These are phyloP conservation scores for Cistogaster globosa DNA, from an alignment of 2,888 invertebrate genomes.

Conservation along the genomic window DNA sequence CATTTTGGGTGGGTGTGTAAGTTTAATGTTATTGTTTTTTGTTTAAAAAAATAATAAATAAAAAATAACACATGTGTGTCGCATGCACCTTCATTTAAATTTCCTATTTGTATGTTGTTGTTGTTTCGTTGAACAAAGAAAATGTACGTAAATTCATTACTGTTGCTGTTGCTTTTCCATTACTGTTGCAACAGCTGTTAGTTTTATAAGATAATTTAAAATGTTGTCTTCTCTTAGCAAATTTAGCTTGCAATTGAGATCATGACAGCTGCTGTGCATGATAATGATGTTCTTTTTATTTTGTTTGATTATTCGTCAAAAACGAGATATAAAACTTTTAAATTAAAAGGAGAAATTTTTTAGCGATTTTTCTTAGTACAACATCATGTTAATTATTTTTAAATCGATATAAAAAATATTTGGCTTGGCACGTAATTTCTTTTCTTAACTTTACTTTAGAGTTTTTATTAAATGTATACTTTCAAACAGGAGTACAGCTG, in stretches of 20 bases:
- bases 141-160: slow-evolving; percentile 26
- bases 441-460: no score
- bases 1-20: not conserved
- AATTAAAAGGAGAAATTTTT: slow-evolving; percentile 2
- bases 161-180: not conserved
- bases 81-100: not conserved
- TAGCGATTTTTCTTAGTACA: slow-evolving; percentile 13
- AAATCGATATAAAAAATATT: no score
- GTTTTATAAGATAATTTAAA: slow-evolving; percentile 26
- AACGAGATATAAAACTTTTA: not conserved
- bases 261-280: slow-evolving; percentile 61
- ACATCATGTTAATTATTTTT: no score
- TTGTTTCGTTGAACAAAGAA: not conserved
- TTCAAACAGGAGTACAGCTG: no score
- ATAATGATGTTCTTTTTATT: slow-evolving; percentile 28
- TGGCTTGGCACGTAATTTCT: no score
- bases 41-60: not conserved
- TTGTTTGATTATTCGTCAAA: slow-evolving; percentile 41
- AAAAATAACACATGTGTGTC: not conserved
- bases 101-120: slow-evolving; percentile 3
- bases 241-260: slow-evolving; percentile 42
- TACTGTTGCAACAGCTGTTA: slow-evolving; percentile 23
- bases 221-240: slow-evolving; percentile 26
- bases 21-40: slow-evolving; percentile 19
- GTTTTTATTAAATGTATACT: no score